Conservation (phyloP, 2,797 vertebrate genomes). For the Urocyon cinereoargenteus region DNA sequence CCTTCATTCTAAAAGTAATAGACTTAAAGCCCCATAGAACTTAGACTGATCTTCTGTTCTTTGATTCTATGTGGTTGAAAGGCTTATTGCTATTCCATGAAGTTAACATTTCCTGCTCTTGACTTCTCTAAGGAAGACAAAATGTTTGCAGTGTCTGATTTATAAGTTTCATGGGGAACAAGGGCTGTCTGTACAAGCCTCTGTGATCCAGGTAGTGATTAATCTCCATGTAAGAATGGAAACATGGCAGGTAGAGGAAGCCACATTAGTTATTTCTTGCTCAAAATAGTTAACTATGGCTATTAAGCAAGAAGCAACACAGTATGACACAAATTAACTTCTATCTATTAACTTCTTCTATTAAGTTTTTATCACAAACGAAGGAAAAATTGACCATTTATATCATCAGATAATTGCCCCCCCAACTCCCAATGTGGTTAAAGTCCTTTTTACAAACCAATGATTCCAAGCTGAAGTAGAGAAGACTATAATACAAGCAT, state of each 20-base stretch:
- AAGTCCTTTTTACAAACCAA: neutral
- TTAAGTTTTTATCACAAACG: neutral
- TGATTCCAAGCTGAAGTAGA: neutral
- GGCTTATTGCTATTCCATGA: neutral
- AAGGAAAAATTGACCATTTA: neutral
- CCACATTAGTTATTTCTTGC: neutral
- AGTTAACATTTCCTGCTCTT: constrained; percentile 14
- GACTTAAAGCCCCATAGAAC: neutral
- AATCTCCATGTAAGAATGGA: neutral
- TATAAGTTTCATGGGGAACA: neutral
- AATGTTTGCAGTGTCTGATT: neutral
- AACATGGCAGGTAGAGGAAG: neutral
- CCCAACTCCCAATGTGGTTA: neutral
- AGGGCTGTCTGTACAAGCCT: neutral
- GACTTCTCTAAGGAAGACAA: neutral
- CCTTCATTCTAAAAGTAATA: constrained; percentile 16
- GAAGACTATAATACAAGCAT: neutral
- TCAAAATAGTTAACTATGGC: constrained; percentile 20
- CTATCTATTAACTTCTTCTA: neutral
- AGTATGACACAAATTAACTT: constrained; percentile 5
- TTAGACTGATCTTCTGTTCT: neutral
- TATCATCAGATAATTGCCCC: neutral
- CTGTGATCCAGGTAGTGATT: neutral
- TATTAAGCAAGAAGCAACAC: constrained; percentile 17
- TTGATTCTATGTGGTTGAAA: neutral